A percentile compares a stretch with the other conserved stretches of the same genome.
phyloP scores from a whole-genome alignment of 2,797 vertebrate species.

The Argentina silus region DNA sequence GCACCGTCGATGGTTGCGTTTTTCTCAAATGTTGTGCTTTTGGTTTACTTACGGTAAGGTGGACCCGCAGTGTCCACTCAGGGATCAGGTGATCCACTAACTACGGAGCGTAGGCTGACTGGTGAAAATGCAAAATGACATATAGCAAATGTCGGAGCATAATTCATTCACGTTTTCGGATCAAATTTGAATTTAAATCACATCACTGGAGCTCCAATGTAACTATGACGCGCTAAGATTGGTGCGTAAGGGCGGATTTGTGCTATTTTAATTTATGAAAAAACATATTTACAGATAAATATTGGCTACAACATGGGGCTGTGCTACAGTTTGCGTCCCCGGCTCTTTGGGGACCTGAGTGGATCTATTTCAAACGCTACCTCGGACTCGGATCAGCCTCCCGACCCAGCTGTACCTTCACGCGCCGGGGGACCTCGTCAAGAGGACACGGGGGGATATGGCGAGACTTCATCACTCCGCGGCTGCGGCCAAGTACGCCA shows the following conservation, averaged over 20 bases:
- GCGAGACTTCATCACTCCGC: conserved; percentile 74
- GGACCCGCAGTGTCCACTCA: conserved; percentile 83
- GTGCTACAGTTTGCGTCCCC: conserved; percentile 94
- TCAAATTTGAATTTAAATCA: conserved; percentile 65
- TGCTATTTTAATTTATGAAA: conserved; percentile 74
- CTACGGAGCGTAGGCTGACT: conserved; percentile 71
- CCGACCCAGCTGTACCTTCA: conserved; percentile 71
- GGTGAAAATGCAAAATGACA: conserved; percentile 87
- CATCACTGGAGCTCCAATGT: conserved; percentile 62
- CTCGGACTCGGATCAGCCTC: conserved; percentile 82
- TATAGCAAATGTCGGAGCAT: conserved; percentile 82
- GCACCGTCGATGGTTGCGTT: conserved; percentile 43
- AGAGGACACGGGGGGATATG: conserved; percentile 76
- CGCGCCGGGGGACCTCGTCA: conserved; percentile 74
- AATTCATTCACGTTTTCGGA: conserved; percentile 73
- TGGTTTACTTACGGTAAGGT: conserved; percentile 87
- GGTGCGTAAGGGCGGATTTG: conserved; percentile 59
- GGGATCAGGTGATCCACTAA: conserved; percentile 86
- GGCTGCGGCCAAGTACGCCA: conserved; percentile 70
- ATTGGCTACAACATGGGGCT: conserved; percentile 88
- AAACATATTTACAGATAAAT: conserved; percentile 71
- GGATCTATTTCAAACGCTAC: conserved; percentile 83
- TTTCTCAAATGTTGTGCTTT: conserved; percentile 64
- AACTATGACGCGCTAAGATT: conserved; percentile 73
- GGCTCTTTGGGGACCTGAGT: conserved; percentile 90